Evolutionary conservation across 2,888 invertebrate genomes (phyloP).

Genomic region (Phyto melanocephala): DNA sequence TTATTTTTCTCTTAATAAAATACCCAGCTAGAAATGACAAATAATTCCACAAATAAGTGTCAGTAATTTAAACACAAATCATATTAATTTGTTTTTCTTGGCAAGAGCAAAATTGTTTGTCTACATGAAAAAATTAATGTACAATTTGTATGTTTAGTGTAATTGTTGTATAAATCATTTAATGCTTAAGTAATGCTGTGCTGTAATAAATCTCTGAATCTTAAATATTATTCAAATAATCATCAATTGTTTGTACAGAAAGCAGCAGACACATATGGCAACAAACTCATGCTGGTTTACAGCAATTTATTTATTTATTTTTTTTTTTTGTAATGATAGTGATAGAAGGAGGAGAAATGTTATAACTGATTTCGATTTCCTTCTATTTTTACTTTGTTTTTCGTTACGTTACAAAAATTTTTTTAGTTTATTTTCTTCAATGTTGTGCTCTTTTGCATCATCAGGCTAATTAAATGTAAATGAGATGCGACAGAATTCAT

Average conservation of each 20-base stretch:
- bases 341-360: neutral
- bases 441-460: neutral
- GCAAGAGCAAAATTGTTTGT: neutral
- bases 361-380: neutral
- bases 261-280: neutral
- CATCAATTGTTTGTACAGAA: neutral
- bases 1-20: neutral
- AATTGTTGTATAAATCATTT: constrained; percentile 37
- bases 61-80: neutral
- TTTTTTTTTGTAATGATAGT: neutral
- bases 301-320: too few species aligned
- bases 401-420: neutral
- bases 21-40: neutral
- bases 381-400: neutral
- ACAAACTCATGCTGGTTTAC: neutral
- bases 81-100: neutral
- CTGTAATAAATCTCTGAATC: constrained; percentile 33
- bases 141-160: constrained; percentile 9
- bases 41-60: constrained; percentile 11
- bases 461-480: constrained; percentile 47
- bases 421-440: neutral
- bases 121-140: neutral
- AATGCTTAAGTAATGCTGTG: constrained; percentile 33
- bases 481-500: constrained; percentile 35
- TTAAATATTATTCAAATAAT: constrained; percentile 19